Evolutionary conservation across 2,797 vertebrate genomes (phyloP), one percentile per base, ranked within the genome.

Genomic region (Ceyx erithaca): DNA sequence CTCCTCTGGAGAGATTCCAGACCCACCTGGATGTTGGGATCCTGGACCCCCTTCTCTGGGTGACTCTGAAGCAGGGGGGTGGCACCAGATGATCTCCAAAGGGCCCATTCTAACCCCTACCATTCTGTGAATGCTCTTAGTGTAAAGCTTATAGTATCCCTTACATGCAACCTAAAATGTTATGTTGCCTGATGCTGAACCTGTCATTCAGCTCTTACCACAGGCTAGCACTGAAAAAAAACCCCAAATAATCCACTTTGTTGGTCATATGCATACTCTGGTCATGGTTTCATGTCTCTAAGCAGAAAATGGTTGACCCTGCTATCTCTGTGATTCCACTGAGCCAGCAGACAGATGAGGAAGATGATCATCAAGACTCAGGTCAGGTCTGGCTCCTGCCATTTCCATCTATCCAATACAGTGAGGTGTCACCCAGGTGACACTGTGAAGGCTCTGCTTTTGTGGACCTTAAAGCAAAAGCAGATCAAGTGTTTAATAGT

Each of bases 351-450:
- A 31, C 15, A 17, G 70, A 87, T 10, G 16, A 6, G 19, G 83
- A 93, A 28, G 55, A 91, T 30, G 10, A 20, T 31, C 64, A 77
- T 10, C 67, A 82, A 18, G 79, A 28, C 20, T 86, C 90, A 96
- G 97, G 97, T 97, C 37, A 93, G 95, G 28, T 58, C 40, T 20
- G 33, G 10, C 3, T 93, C 37, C 31, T 30, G 78, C 66, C 57
- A 21, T 4, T 31, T 82, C 30, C 20, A 46, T 43, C 43, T 57
- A 67, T 30, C 12, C 57, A 30, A 67, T 41, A 16, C 9, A 46
- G 2, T 77, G 51, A 37, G 55, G 14, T 23, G 59, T 92, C 75
- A 70, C 80, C 9, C n/a, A 57, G n/a, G 17, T 90, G 69, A 48
- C 66, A 5, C 10, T 2, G n/a, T 52, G 73, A 90, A 89, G 64